These are phyloP conservation scores for Thinocorus orbignyianus DNA, from an alignment of 2,113 vertebrate genomes.

Conservation along the genomic window DNA sequence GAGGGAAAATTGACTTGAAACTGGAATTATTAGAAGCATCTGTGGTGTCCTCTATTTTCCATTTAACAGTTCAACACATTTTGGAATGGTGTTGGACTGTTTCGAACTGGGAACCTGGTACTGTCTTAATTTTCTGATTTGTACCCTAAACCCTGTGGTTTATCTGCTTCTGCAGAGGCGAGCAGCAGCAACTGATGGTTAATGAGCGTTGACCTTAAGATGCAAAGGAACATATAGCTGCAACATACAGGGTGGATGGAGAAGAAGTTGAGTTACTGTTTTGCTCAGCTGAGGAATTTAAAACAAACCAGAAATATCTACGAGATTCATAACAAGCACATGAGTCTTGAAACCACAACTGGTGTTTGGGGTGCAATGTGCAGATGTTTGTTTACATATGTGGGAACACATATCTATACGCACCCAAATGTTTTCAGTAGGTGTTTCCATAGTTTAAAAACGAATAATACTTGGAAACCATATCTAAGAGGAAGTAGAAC, in stretches of 20 bases:
- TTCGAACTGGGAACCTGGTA: constrained; percentile 1
- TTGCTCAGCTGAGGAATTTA: neutral
- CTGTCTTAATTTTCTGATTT: neutral
- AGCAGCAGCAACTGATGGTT: neutral
- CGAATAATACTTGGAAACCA: neutral
- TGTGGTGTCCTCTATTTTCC: constrained; percentile 59
- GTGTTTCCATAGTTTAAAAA: neutral
- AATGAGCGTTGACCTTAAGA: neutral
- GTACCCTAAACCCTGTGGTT: constrained; percentile 22
- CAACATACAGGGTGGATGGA: neutral
- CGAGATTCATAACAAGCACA: neutral
- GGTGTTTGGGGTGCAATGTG: neutral
- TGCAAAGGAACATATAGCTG: neutral
- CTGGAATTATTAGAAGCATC: constrained; percentile 70
- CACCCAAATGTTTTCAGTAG: neutral
- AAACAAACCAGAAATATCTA: constrained; percentile 27
- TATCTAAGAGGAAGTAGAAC: neutral
- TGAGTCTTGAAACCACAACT: neutral
- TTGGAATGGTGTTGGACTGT: constrained; percentile 30
- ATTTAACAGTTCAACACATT: constrained; percentile 26
- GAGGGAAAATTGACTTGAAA: constrained; percentile 60
- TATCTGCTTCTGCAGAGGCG: neutral
- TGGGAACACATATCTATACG: neutral
- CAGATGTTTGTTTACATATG: fast-evolving
- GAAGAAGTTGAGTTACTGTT: neutral